Conservation (phyloP, 2,888 invertebrate genomes). For the Dichetophora obliterata region DNA sequence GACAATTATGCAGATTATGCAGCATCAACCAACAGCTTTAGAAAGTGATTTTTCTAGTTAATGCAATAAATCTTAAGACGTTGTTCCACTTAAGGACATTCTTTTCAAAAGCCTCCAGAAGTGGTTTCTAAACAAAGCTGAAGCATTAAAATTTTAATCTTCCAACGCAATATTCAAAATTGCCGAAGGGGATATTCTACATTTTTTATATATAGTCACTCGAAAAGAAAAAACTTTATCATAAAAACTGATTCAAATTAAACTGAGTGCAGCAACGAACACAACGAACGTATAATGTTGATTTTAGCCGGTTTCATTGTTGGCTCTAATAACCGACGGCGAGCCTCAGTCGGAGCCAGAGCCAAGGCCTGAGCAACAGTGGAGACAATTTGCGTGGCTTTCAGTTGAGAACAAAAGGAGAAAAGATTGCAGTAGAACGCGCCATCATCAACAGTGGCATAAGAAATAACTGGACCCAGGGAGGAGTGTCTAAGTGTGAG, state of each 20-base stretch:
- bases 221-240: conserved; percentile 3
- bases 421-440: too few species aligned
- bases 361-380: conserved; percentile 47
- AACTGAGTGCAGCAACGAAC: conserved; percentile 41
- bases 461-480: too few species aligned
- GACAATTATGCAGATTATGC: background rate
- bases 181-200: conserved; percentile 13
- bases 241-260: conserved; percentile 28
- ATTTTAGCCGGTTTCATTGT: background rate
- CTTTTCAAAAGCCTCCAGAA: background rate
- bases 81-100: background rate
- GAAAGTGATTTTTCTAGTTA: background rate
- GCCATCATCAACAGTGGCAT: too few species aligned
- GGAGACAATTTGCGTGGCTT: conserved; percentile 49
- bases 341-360: conserved; percentile 23
- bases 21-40: background rate
- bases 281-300: conserved; percentile 39
- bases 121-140: conserved; percentile 16
- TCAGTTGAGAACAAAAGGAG: background rate
- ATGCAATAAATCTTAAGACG: background rate
- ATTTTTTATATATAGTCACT: background rate
- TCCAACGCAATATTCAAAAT: conserved; percentile 22
- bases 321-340: conserved; percentile 13
- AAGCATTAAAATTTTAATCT: conserved; percentile 19
- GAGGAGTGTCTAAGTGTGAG: background rate